phyloP scores from a whole-genome alignment of 2,113 vertebrate genomes.

The Seriola quinqueradiata region DNA sequence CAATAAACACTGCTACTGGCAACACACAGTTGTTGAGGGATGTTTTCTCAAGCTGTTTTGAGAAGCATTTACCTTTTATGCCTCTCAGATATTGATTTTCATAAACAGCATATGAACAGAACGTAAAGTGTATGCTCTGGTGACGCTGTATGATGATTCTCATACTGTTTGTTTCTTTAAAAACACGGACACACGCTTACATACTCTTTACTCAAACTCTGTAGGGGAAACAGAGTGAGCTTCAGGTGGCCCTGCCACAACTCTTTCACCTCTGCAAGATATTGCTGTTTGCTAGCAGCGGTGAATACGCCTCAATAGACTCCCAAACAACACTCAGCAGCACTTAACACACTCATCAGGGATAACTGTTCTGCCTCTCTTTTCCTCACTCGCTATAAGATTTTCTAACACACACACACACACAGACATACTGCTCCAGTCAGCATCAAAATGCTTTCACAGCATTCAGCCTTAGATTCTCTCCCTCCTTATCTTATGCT shows the following conservation, averaged over 20 bases:
- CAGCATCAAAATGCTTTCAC: slow-evolving; percentile 56
- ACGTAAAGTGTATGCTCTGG: slow-evolving; percentile 8
- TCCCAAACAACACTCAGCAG: slow-evolving; percentile 55
- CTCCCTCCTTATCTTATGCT: slow-evolving; percentile 17
- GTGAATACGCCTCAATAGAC: slow-evolving; percentile 19
- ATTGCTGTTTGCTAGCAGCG: slow-evolving; percentile 31
- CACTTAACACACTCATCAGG: slow-evolving; percentile 61
- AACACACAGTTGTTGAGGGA: slow-evolving; percentile 8
- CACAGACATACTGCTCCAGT: slow-evolving; percentile 24
- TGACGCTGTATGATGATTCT: not conserved
- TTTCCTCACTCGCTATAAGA: slow-evolving; percentile 6
- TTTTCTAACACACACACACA: not conserved
- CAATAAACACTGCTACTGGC: slow-evolving; percentile 67
- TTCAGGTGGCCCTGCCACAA: slow-evolving; percentile 8
- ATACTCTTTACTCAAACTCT: not conserved
- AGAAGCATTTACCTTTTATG: slow-evolving; percentile 45
- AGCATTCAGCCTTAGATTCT: slow-evolving; percentile 38
- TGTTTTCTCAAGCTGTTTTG: slow-evolving; percentile 34
- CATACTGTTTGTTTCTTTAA: not conserved
- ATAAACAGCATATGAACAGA: slow-evolving; percentile 40
- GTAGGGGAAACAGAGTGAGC: slow-evolving; percentile 9
- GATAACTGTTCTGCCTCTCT: slow-evolving; percentile 25
- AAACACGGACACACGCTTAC: slow-evolving; percentile 4
- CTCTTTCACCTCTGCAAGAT: slow-evolving; percentile 43
- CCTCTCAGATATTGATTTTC: slow-evolving; percentile 43